Evolutionary conservation across 1,140 invertebrate genomes (phyloP).

Genomic region (Paraescarpia echinospica): DNA sequence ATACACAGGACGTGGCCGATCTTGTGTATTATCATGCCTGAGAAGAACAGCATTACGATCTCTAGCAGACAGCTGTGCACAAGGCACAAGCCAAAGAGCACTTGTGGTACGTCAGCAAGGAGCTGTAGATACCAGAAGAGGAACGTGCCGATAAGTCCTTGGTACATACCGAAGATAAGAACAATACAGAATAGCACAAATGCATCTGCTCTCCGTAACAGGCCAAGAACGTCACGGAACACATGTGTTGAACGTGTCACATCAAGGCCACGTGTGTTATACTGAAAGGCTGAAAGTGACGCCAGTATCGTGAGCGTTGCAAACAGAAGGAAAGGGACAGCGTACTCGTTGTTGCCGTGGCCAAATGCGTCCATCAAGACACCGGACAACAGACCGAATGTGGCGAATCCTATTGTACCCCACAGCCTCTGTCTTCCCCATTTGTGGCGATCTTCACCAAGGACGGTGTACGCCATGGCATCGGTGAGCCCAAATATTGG

Average conservation of each 20-base stretch:
- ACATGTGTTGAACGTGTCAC: not conserved
- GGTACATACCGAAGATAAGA: conserved; percentile 79
- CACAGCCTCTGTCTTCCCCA: conserved; percentile 79
- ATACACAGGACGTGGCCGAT: conserved; percentile 82
- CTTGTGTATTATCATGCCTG: conserved; percentile 76
- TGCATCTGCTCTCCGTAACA: not conserved
- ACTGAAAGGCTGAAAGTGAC: conserved; percentile 28
- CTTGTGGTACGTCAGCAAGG: conserved; percentile 68
- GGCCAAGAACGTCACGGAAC: not conserved
- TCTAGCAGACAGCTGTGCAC: conserved; percentile 81
- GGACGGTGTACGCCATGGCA: conserved; percentile 35
- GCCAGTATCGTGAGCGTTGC: conserved; percentile 42
- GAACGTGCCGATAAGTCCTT: conserved; percentile 85
- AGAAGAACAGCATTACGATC: conserved; percentile 77
- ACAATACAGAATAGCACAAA: conserved; percentile 70
- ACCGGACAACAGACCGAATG: conserved; percentile 40
- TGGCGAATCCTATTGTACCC: conserved; percentile 38
- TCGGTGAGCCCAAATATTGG: conserved; percentile 38
- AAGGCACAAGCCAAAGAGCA: conserved; percentile 78
- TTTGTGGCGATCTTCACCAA: conserved; percentile 35
- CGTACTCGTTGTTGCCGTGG: conserved; percentile 19
- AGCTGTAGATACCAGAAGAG: conserved; percentile 84
- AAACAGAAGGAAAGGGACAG: conserved; percentile 34
- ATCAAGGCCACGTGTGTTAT: not conserved
- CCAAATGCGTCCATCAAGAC: conserved; percentile 42